Evolutionary conservation across 2,797 vertebrate species (phyloP).

Genomic region (Scolopax bukidnonensis): DNA sequence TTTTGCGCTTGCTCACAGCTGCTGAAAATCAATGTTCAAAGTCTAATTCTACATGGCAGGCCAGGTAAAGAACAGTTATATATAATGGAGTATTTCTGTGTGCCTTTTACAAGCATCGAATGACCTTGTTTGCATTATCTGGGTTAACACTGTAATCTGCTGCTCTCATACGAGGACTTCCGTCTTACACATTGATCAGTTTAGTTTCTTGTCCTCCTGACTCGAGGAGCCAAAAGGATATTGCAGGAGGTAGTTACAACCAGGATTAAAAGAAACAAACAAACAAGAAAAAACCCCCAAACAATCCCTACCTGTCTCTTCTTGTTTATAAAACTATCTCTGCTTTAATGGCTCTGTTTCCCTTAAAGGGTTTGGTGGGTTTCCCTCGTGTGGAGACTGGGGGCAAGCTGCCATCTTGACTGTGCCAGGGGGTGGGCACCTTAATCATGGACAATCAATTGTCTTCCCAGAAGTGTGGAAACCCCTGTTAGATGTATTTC

Average conservation of each 20-base stretch:
- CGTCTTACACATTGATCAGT: slow-evolving; percentile 45
- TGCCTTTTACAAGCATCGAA: neutral
- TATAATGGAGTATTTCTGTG: neutral
- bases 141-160: slow-evolving; percentile 53
- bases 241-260: neutral
- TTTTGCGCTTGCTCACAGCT: slow-evolving; percentile 13
- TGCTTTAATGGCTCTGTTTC: neutral
- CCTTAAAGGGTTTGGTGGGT: accelerated
- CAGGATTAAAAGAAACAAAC: neutral
- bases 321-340: neutral
- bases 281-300: neutral
- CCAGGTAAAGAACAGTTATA: neutral
- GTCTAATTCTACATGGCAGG: slow-evolving; percentile 11
- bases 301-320: accelerated
- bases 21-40: slow-evolving; percentile 24
- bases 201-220: slow-evolving; percentile 44
- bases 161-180: slow-evolving; percentile 37
- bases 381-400: neutral
- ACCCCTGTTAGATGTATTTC: neutral
- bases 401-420: neutral
- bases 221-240: neutral
- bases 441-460: neutral
- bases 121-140: slow-evolving; percentile 59
- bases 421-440: neutral
- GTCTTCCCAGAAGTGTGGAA: neutral